These are phyloP conservation scores for Lagenorhynchus albirostris DNA, from an alignment of 2,113 vertebrate species.

Conservation along the genomic window DNA sequence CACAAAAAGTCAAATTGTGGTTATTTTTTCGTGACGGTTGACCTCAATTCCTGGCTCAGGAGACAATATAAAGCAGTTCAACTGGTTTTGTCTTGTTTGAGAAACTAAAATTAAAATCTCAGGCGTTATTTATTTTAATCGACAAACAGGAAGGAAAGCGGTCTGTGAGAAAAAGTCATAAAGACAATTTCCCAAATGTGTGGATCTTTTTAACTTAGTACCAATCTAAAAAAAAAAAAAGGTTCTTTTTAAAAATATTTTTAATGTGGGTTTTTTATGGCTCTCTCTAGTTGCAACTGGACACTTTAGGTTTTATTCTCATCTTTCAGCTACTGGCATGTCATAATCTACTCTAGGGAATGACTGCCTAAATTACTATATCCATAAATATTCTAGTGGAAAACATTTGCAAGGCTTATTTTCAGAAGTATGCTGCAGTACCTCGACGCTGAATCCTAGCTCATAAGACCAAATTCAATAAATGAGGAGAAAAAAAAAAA, in stretches of 20 bases:
- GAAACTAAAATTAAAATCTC: constrained; percentile 59
- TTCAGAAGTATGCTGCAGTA: neutral
- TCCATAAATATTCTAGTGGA: constrained; percentile 65
- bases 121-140: constrained; percentile 47
- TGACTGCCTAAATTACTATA: constrained; percentile 54
- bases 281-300: constrained; percentile 39
- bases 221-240: neutral
- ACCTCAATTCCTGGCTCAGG: constrained; percentile 43
- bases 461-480: constrained; percentile 28
- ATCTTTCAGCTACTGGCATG: constrained; percentile 24
- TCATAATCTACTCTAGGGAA: constrained; percentile 34
- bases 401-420: constrained; percentile 50
- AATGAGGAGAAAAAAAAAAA: too few species aligned
- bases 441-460: neutral
- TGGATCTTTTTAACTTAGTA: neutral
- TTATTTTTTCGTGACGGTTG: constrained; percentile 27
- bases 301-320: constrained; percentile 34
- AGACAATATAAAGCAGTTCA: constrained; percentile 53
- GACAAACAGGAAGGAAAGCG: constrained; percentile 24
- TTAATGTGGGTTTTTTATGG: neutral
- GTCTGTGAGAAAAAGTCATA: neutral
- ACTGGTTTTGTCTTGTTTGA: constrained; percentile 58
- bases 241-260: neutral
- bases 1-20: constrained; percentile 32
- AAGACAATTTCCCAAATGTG: constrained; percentile 14